Evolutionary conservation across 1,140 invertebrate genomes (phyloP).

Genomic region (Pseudachorutes palmiensis): DNA sequence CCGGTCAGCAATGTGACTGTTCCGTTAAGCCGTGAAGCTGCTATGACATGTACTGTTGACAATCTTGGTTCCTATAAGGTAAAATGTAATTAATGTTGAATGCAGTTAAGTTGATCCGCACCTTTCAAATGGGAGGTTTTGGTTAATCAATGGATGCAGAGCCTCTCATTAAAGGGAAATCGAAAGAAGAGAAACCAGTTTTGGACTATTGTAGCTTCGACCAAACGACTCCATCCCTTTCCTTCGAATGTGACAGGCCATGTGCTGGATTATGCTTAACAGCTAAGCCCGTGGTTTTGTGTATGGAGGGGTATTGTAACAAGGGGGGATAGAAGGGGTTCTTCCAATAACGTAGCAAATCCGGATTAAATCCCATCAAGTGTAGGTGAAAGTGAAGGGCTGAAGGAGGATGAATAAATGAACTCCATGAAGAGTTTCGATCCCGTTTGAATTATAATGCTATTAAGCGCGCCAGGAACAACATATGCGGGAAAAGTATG

Average conservation of each 20-base stretch:
- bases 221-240: constrained; percentile 1
- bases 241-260: not conserved
- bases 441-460: constrained; percentile 12
- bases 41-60: constrained; percentile 69
- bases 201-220: not conserved
- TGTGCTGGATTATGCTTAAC: not conserved
- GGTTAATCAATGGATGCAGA: not conserved
- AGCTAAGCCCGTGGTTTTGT: constrained; percentile 1
- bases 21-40: constrained; percentile 70
- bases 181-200: not conserved
- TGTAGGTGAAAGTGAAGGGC: constrained; percentile 11
- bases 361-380: constrained; percentile 11
- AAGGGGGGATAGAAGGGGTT: not conserved
- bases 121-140: constrained; percentile 1
- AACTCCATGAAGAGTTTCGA: not conserved
- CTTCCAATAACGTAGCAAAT: not conserved
- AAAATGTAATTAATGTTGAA: constrained; percentile 39
- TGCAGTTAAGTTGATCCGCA: constrained; percentile 1
- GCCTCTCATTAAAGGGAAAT: not conserved
- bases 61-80: constrained; percentile 77
- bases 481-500: constrained; percentile 8
- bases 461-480: not conserved
- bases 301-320: not conserved
- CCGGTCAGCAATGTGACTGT: constrained; percentile 75
- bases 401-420: constrained; percentile 6